phyloP scores from a whole-genome alignment of 1,140 invertebrate species.

The Hypothenemus hampei region DNA sequence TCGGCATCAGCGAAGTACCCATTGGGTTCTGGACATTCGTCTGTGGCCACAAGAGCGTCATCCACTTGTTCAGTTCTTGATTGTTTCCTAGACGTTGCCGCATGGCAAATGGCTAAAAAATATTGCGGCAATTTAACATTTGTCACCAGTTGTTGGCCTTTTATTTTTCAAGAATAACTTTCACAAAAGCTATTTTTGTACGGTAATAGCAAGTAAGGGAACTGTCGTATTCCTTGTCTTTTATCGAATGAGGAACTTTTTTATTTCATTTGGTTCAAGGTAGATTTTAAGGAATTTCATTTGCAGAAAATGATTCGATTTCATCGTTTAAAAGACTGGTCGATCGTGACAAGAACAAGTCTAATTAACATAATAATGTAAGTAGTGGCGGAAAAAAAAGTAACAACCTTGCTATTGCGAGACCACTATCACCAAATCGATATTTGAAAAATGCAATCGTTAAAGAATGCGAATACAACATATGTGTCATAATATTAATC shows the following conservation, averaged over 20 bases:
- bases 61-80: constrained; percentile 11
- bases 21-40: constrained; percentile 74
- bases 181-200: not conserved
- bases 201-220: not conserved
- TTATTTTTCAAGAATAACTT: not conserved
- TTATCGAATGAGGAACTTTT: not conserved
- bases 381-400: too few species aligned
- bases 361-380: too few species aligned
- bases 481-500: too few species aligned
- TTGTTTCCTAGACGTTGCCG: constrained; percentile 8
- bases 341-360: too few species aligned
- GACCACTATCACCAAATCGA: too few species aligned
- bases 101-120: constrained; percentile 7
- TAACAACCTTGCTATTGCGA: too few species aligned
- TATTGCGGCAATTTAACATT: not conserved
- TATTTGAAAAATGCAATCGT: too few species aligned
- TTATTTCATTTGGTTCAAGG: not conserved
- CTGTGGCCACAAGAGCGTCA: constrained; percentile 43
- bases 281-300: not conserved
- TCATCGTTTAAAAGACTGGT: too few species aligned
- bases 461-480: too few species aligned
- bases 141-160: not conserved
- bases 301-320: too few species aligned
- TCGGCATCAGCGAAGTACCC: constrained; percentile 81
- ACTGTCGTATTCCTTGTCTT: not conserved